These are phyloP conservation scores for Dermolepida albohirtum DNA, from an alignment of 2,888 invertebrate genomes.

Conservation along the genomic window DNA sequence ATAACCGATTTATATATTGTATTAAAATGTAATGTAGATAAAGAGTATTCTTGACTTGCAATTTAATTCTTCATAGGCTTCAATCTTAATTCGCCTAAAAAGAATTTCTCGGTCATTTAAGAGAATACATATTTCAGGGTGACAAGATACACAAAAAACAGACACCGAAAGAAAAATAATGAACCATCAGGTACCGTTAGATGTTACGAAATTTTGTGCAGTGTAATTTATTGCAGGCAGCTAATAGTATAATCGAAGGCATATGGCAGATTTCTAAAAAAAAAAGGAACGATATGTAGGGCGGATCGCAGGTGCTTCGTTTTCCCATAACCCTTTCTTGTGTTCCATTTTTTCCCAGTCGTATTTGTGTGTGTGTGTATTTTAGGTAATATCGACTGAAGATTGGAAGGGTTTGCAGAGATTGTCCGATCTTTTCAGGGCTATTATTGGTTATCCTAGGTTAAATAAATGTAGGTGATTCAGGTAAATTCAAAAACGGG, in stretches of 20 bases:
- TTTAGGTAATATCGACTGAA: slow-evolving; percentile 40
- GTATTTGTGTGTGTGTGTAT: slow-evolving; percentile 14
- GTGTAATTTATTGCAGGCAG: slow-evolving; percentile 17
- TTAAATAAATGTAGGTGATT: slow-evolving; percentile 32
- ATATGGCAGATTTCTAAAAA: slow-evolving; percentile 47
- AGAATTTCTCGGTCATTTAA: slow-evolving; percentile 12
- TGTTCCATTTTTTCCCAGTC: slow-evolving; percentile 40
- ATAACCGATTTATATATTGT: no score
- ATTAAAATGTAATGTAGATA: no score
- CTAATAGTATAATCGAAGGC: slow-evolving; percentile 30
- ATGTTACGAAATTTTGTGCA: slow-evolving; percentile 37
- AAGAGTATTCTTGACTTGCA: no score
- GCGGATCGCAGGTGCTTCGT: slow-evolving; percentile 51
- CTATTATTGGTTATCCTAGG: slow-evolving; percentile 28
- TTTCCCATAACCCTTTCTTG: slow-evolving; percentile 50
- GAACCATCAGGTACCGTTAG: slow-evolving; percentile 31
- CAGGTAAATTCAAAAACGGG: slow-evolving; percentile 51
- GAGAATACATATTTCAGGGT: not conserved
- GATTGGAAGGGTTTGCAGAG: slow-evolving; percentile 44
- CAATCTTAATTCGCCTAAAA: slow-evolving; percentile 21
- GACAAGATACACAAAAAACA: not conserved
- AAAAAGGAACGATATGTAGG: slow-evolving; percentile 41
- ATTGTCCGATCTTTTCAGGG: slow-evolving; percentile 39
- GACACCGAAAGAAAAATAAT: slow-evolving; percentile 9
- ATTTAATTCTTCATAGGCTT: not conserved